Conservation (phyloP, 2,888 invertebrate genomes). For the Eristalinus aeneus region DNA sequence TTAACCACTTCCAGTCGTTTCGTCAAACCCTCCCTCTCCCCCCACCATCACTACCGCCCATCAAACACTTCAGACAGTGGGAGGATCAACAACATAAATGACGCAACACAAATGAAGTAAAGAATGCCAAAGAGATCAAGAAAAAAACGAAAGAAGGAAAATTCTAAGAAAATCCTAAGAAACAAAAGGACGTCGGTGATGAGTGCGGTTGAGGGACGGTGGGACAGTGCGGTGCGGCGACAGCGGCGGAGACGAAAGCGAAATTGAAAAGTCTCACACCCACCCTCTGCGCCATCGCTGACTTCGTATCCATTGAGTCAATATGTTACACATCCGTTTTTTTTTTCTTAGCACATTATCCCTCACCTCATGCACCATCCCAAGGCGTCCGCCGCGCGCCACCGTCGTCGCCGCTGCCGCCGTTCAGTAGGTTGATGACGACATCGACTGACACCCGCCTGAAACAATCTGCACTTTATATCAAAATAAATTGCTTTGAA, state of each 20-base stretch:
- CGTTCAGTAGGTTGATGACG: constrained; percentile 54
- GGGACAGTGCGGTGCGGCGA: background rate
- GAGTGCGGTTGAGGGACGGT: background rate
- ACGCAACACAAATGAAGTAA: constrained; percentile 38
- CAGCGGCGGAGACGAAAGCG: constrained; percentile 16
- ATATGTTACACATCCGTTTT: constrained; percentile 69
- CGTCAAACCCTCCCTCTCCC: constrained; percentile 14
- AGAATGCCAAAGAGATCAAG: background rate
- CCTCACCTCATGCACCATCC: constrained; percentile 16
- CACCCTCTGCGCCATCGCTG: background rate
- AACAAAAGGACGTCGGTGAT: constrained; percentile 11
- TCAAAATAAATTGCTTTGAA: constrained; percentile 64
- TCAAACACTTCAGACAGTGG: constrained; percentile 3
- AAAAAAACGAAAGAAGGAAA: background rate
- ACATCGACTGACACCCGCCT: constrained; percentile 67
- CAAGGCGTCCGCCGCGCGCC: background rate
- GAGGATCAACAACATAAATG: constrained; percentile 57
- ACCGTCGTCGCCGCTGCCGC: too few species aligned
- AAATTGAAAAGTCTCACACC: constrained; percentile 58
- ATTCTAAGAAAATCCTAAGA: constrained; percentile 8
- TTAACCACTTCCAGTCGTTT: constrained; percentile 67
- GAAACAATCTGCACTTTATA: constrained; percentile 70
- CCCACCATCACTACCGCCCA: constrained; percentile 5
- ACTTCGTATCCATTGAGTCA: constrained; percentile 59
- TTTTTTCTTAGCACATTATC: constrained; percentile 63